These are phyloP conservation scores for Huso huso DNA, from an alignment of 2,797 vertebrate genomes.

Conservation along the genomic window DNA sequence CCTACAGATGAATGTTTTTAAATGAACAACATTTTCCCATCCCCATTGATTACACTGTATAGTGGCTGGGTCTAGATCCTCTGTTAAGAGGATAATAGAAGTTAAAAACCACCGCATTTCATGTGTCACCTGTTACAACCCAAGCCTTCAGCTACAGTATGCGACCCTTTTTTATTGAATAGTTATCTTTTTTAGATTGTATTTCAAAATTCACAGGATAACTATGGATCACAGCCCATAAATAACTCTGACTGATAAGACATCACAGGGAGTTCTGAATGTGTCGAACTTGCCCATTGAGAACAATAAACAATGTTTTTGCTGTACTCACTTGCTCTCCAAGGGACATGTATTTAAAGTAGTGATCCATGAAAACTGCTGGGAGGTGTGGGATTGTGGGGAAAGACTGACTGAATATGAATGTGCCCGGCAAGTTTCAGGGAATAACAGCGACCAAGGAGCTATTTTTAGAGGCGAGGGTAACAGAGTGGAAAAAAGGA, in stretches of 20 bases:
- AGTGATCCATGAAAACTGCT: not conserved
- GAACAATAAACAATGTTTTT: not conserved
- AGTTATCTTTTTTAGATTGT: too few relatives aligned
- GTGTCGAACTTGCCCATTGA: not conserved
- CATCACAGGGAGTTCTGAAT: not conserved
- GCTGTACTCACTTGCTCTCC: not conserved
- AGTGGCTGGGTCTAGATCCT: too few relatives aligned
- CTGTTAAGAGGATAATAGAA: too few relatives aligned
- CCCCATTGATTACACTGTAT: too few relatives aligned
- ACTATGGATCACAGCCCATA: not conserved
- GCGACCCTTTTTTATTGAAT: too few relatives aligned
- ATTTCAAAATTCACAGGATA: too few relatives aligned
- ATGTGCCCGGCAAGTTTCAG: not conserved
- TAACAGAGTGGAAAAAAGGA: too few relatives aligned
- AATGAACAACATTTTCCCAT: too few relatives aligned
- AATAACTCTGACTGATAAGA: slow-evolving; percentile 1
- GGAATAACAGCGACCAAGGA: not conserved
- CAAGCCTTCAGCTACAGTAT: too few relatives aligned
- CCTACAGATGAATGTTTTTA: too few relatives aligned
- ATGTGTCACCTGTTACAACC: too few relatives aligned
- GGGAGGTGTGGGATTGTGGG: not conserved
- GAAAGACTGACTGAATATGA: not conserved
- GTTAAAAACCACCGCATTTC: too few relatives aligned
- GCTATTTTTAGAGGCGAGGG: not conserved
- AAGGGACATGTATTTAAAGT: not conserved